phyloP scores from a whole-genome alignment of 2,113 vertebrate genomes.

The Micromys minutus region DNA sequence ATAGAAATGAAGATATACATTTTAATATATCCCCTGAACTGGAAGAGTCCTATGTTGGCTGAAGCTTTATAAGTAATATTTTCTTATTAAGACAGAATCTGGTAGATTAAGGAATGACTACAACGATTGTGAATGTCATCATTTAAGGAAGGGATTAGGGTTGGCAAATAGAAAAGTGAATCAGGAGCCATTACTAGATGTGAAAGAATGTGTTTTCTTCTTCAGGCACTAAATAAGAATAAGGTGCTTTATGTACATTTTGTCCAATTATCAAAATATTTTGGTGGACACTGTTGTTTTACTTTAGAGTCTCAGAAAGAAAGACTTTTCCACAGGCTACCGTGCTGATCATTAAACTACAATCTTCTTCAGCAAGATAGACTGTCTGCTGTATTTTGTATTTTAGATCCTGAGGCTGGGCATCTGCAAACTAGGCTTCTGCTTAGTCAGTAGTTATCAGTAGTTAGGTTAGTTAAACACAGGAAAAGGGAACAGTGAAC shows the following conservation, averaged over 20 bases:
- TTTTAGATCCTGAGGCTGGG: background rate
- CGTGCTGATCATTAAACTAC: constrained; percentile 10
- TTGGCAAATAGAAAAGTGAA: constrained; percentile 24
- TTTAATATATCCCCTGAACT: background rate
- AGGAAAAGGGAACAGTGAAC: background rate
- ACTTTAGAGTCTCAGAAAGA: constrained; percentile 42
- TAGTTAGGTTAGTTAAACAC: background rate
- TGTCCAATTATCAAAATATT: background rate
- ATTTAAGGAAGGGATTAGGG: constrained; percentile 12
- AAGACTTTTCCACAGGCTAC: background rate
- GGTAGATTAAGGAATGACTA: constrained; percentile 15
- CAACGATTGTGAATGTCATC: constrained; percentile 6
- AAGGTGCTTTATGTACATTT: background rate
- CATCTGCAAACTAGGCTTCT: background rate
- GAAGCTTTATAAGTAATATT: constrained; percentile 51
- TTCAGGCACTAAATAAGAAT: constrained; percentile 1
- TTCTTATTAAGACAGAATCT: constrained; percentile 27
- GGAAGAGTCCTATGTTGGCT: constrained; percentile 2
- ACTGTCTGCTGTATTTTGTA: background rate
- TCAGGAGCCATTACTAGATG: constrained; percentile 25
- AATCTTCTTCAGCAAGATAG: background rate
- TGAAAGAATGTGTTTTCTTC: constrained; percentile 51
- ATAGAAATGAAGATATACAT: constrained; percentile 33
- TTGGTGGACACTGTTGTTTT: constrained; percentile 33
- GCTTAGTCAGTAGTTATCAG: background rate